Conservation (phyloP, 2,797 vertebrate species). For the Alectoris magna region DNA sequence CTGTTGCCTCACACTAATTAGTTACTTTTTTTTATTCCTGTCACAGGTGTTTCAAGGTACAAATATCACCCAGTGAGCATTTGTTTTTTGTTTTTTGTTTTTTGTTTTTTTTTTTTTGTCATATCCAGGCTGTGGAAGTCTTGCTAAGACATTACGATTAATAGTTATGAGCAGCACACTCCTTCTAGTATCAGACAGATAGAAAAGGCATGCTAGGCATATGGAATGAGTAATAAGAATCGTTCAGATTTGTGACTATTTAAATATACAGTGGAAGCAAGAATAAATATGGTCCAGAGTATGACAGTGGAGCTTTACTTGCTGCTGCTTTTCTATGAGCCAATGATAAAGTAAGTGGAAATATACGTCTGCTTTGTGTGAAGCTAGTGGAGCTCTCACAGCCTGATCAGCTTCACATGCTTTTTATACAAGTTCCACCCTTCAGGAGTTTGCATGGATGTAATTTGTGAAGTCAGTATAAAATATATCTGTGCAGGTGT, state of each 20-base stretch:
- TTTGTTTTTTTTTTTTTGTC: background rate
- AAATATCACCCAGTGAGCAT: background rate
- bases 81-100: background rate
- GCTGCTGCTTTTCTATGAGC: background rate
- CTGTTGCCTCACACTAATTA: background rate
- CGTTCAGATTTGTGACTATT: background rate
- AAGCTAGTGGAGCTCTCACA: background rate
- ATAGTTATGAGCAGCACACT: background rate
- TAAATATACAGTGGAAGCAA: background rate
- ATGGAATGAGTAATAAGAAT: background rate
- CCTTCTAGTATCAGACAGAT: background rate
- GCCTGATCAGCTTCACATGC: background rate
- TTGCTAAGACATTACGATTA: constrained; percentile 11
- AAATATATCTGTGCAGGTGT: background rate
- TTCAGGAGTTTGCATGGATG: background rate
- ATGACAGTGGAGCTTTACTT: background rate
- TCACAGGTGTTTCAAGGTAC: background rate
- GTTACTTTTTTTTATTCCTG: background rate
- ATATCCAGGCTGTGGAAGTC: background rate
- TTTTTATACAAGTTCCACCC: background rate
- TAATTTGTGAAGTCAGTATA: background rate
- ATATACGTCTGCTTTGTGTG: rapidly evolving
- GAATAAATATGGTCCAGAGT: rapidly evolving
- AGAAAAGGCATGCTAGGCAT: background rate
- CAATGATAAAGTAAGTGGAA: background rate